These are phyloP conservation scores for Plecturocebus donacophilus DNA, from an alignment of 2,113 vertebrate genomes.

Conservation along the genomic window DNA sequence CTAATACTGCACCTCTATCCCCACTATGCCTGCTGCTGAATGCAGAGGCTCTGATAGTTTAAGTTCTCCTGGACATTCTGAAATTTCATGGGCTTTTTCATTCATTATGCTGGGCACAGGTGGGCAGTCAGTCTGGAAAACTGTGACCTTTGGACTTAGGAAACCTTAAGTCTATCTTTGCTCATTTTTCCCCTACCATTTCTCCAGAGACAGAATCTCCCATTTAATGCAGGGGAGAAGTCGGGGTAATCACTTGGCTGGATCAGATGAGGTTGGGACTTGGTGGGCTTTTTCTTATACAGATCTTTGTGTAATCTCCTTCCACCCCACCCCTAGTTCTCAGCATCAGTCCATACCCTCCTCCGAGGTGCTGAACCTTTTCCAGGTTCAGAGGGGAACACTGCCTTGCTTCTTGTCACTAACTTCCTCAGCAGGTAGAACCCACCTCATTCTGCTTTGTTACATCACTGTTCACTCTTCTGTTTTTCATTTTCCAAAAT, in stretches of 20 bases:
- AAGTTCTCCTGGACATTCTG: not conserved
- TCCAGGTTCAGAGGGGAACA: not conserved
- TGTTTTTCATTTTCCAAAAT: not conserved
- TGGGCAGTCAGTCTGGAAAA: not conserved
- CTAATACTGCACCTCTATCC: not conserved
- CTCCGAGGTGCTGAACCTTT: not conserved
- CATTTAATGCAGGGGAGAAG: not conserved
- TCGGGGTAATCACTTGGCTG: not conserved
- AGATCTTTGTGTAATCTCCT: not conserved
- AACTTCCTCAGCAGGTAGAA: not conserved
- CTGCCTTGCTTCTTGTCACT: not conserved
- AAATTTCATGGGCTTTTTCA: not conserved
- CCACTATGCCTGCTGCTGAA: not conserved
- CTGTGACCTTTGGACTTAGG: not conserved
- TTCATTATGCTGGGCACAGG: not conserved
- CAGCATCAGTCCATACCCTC: not conserved
- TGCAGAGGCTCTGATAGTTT: not conserved
- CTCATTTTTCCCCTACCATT: not conserved
- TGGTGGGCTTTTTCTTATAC: not conserved
- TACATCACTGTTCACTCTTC: not conserved
- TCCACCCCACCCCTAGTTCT: not conserved
- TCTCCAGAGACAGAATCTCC: not conserved
- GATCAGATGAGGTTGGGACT: not conserved
- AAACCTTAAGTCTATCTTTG: constrained; percentile 17
- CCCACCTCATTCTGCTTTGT: constrained; percentile 8